phyloP scores from a whole-genome alignment of 1,140 invertebrate genomes.

The Aphelinus atriplicis region DNA sequence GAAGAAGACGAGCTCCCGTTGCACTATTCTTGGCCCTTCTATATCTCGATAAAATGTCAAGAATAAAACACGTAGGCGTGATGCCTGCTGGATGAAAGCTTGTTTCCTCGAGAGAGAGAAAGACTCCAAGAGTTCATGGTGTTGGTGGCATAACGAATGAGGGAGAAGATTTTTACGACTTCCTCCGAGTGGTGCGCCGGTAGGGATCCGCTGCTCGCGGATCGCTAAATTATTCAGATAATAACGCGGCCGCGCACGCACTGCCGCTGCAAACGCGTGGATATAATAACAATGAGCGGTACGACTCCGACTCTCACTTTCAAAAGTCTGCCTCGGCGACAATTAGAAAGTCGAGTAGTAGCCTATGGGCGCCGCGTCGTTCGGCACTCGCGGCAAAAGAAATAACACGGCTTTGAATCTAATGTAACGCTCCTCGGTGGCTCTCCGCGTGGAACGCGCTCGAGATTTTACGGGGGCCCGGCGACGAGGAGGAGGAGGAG shows the following conservation, averaged over 20 bases:
- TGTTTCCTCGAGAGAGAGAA: too few relatives aligned
- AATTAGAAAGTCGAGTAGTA: slow-evolving; percentile 34
- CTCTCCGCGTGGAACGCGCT: too few relatives aligned
- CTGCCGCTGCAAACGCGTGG: slow-evolving; percentile 9
- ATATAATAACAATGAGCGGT: slow-evolving; percentile 35
- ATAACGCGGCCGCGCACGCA: not conserved
- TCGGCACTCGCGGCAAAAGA: not conserved
- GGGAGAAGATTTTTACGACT: slow-evolving; percentile 13
- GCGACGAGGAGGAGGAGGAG: not conserved
- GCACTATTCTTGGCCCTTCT: too few relatives aligned
- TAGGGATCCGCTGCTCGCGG: not conserved
- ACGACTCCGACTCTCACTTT: slow-evolving; percentile 30
- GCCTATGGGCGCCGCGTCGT: not conserved
- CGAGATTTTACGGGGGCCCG: too few relatives aligned
- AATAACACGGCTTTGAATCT: slow-evolving; percentile 5
- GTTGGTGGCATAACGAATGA: not conserved
- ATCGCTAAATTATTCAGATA: slow-evolving; percentile 20
- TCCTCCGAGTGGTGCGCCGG: not conserved
- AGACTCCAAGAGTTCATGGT: too few relatives aligned
- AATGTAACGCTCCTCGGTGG: not conserved
- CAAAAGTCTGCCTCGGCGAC: slow-evolving; percentile 18
- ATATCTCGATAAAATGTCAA: too few relatives aligned
- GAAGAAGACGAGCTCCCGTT: too few relatives aligned
- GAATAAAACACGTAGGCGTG: too few relatives aligned
- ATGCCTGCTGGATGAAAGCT: too few relatives aligned